Conservation (phyloP, 2,113 vertebrate genomes). For the Barnardius zonarius region DNA sequence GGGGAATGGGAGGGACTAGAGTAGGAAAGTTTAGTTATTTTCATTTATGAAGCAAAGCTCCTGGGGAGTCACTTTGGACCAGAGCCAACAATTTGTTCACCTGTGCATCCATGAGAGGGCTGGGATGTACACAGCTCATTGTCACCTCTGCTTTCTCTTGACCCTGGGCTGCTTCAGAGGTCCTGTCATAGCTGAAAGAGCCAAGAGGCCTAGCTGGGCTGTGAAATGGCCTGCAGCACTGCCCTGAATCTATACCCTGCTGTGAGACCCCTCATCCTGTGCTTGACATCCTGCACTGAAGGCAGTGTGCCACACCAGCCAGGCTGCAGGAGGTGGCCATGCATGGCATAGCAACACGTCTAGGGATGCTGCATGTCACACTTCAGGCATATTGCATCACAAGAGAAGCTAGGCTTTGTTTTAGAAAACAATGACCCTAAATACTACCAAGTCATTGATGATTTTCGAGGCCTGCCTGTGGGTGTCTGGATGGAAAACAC, state of each 20-base stretch:
- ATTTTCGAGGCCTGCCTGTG: background rate
- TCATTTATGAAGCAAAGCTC: background rate
- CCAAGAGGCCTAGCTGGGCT: background rate
- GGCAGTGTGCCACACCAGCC: rapidly evolving
- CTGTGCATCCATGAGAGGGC: background rate
- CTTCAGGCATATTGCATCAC: background rate
- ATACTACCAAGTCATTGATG: background rate
- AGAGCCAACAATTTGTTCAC: background rate
- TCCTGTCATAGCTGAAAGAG: background rate
- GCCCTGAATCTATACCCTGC: background rate
- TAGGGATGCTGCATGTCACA: background rate
- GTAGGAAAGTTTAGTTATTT: background rate
- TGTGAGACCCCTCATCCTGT: rapidly evolving
- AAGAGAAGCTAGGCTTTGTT: background rate
- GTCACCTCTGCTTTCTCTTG: rapidly evolving
- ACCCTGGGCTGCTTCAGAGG: background rate
- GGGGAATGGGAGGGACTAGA: background rate
- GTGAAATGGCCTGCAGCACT: background rate
- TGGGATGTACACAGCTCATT: background rate
- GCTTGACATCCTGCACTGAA: rapidly evolving
- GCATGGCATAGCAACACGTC: rapidly evolving
- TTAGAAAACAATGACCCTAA: background rate
- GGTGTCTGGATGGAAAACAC: background rate
- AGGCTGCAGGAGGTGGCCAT: rapidly evolving
- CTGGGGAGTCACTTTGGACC: background rate